phyloP scores from a whole-genome alignment of 2,113 vertebrate species.

The Amazona vittata region DNA sequence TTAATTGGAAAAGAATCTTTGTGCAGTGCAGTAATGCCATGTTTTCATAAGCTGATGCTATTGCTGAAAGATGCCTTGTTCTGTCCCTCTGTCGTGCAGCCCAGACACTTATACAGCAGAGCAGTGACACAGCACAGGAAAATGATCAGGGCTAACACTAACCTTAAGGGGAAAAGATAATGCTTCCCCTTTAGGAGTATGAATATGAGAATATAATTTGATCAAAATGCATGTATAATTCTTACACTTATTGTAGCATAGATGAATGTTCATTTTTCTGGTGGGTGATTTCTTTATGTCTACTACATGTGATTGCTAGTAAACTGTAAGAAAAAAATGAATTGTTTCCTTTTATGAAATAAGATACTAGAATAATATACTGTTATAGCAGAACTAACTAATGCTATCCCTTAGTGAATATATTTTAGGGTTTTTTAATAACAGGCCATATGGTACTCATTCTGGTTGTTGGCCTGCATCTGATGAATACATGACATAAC shows the following conservation, averaged over 20 bases:
- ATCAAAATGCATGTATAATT: background rate
- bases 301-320: rapidly evolving
- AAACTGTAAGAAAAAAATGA: background rate
- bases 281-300: background rate
- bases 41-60: background rate
- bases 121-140: background rate
- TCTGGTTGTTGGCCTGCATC: background rate
- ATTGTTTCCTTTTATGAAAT: background rate
- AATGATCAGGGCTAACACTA: background rate
- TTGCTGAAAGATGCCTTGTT: background rate
- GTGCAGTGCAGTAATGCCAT: background rate
- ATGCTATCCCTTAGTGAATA: background rate
- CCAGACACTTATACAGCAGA: background rate
- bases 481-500: background rate
- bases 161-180: background rate
- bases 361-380: background rate
- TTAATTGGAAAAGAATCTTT: background rate
- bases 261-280: background rate
- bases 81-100: background rate
- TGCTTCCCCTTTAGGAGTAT: background rate
- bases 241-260: background rate
- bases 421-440: background rate
- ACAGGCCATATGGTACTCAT: background rate
- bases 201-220: background rate
- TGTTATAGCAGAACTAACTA: background rate